phyloP scores from a whole-genome alignment of 2,797 vertebrate species.

The Remorina albescens region DNA sequence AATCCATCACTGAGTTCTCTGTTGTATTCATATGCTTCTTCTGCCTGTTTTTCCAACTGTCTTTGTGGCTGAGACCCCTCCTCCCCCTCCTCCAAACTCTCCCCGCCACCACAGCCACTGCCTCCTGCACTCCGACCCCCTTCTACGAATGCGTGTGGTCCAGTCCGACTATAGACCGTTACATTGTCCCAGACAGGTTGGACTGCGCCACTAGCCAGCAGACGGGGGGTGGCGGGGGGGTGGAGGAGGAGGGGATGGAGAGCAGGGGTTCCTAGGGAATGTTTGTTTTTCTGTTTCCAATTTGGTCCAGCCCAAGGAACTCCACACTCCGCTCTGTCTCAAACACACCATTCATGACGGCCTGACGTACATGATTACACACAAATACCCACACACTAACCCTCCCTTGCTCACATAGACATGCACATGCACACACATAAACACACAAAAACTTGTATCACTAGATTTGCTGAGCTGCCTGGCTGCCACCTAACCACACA shows the following conservation, averaged over 20 bases:
- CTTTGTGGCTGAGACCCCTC: conserved; percentile 50
- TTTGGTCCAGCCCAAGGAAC: conserved; percentile 83
- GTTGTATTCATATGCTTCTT: conserved; percentile 61
- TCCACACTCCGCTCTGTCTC: conserved; percentile 83
- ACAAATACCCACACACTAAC: conserved; percentile 66
- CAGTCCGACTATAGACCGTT: conserved; percentile 80
- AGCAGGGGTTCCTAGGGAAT: conserved; percentile 77
- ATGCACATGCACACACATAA: conserved; percentile 1
- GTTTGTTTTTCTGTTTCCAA: conserved; percentile 87
- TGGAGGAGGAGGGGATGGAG: conserved; percentile 15
- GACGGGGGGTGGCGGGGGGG: conserved; percentile 45
- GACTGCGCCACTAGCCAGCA: conserved; percentile 76
- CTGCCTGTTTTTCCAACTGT: conserved; percentile 75
- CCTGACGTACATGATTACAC: conserved; percentile 77
- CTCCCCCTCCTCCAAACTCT: not conserved
- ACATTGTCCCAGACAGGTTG: conserved; percentile 85
- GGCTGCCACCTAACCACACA: conserved; percentile 4
- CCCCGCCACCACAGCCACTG: conserved; percentile 34
- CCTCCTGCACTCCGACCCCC: conserved; percentile 46
- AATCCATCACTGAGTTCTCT: conserved; percentile 63
- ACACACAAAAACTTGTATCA: too few species aligned
- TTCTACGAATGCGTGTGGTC: conserved; percentile 76
- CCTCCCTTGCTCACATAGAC: conserved; percentile 19
- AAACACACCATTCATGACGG: conserved; percentile 85
- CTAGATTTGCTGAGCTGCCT: conserved; percentile 5